Evolutionary conservation across 2,888 invertebrate genomes (phyloP), one percentile per base, ranked within the genome.

Genomic region (Emmelina monodactyla): DNA sequence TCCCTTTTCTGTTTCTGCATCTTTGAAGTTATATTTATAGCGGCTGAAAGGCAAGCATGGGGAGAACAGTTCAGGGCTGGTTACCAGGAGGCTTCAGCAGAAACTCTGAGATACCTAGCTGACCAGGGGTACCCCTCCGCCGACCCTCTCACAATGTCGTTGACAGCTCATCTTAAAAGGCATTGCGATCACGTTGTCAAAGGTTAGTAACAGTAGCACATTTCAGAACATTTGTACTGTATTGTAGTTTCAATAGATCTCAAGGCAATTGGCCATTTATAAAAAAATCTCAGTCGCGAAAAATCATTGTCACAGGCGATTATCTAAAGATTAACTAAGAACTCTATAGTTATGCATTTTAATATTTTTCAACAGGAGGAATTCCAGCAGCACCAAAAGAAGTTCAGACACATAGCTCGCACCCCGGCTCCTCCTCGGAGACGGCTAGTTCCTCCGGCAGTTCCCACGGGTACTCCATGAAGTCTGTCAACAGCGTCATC

Each of bases 31-130:
- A 65, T 39, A 63, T 52, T 70, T 68, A 40, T 66, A 76, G 76
- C 64, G 14, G 63, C 61, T n/a, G 76, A 76, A 37, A 53, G 64
- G 10, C 62, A 55, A 10, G 62, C 55, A 32, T 3, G 7, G 13
- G 68, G 59, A 34, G 68, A 64, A 15, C 54, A 62, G 46, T 93
- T 88, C 66, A 83, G 89, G 36, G 83, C 91, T 12, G 97, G 97
- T 2, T 97, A 89, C 75, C 91, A 92, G 58, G 96, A 95, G 64
- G 96, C 96, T 47, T 85, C 92, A 58, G 88, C 91, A 34, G 96
- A 97, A 65, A 88, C 91, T 1, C 88, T 95, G 76, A 86, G 93
- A 49, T 97, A 92, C 67, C 85, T 97, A 33, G 89, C 92, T 14
- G 94, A 95, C 55, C 86, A 88, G 6, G 53, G 91, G 90, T 2